Evolutionary conservation across 2,113 vertebrate genomes (phyloP), one percentile per base, ranked within the genome.

Genomic region (Synodontis membranacea): DNA sequence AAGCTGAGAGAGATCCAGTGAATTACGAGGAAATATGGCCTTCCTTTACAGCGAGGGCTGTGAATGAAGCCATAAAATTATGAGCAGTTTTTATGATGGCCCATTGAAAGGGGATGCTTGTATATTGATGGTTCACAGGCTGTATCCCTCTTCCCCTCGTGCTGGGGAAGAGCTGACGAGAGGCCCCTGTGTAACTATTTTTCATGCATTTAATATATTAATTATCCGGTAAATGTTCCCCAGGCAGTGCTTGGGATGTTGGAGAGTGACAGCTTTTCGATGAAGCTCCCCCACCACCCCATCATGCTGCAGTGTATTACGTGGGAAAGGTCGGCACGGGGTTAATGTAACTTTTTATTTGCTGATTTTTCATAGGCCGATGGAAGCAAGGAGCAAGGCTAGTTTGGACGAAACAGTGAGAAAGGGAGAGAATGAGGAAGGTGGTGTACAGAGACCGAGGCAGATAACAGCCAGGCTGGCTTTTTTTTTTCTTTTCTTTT

Each of bases 141-240:
- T 97, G 97, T 97, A 97, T 97, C 96, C 96, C 97, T 97, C 96
- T 97, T 96, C 95, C 58, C 90, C 91, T 88, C 75, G 86, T 91
- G 90, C 89, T 82, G 87, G 92, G 90, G 94, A 94, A 95, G 95
- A 95, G 94, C 94, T 93, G 94, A 95, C 94, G 94, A 95, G 94
- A 93, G 94, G 92, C 91, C 86, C 91, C 97, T 97, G 95, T 97
- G 96, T 98, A 99, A 98, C 97, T 99, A 98, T 99, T 99, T 99
- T 99, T 99, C 97, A 99, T 99, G 97, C 98, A 98, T 99, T 99
- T 99, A 99, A 99, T 99, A 99, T 99, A 99, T 99, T 99, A 99
- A 99, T 99, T 99, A 99, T 98, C 96, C 80, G 37, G 96, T 98
- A 99, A 99, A 99, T 98, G 97, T 96, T 99, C 98, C 98, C 98